Evolutionary conservation across 2,797 vertebrate species (phyloP).

Genomic region (Discoglossus pictus): DNA sequence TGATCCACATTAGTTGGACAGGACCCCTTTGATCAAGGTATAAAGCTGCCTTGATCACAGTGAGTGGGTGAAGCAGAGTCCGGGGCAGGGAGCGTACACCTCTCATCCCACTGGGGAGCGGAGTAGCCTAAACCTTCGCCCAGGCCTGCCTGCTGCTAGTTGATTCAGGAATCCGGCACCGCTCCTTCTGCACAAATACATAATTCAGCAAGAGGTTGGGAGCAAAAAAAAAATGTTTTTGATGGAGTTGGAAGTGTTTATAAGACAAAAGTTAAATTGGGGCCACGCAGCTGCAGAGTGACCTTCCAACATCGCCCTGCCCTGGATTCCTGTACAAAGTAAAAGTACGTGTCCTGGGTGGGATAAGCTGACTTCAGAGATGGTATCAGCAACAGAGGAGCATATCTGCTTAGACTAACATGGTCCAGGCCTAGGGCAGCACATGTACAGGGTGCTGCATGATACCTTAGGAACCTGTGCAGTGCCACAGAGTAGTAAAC

Average conservation of each 20-base stretch:
- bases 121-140: too few species aligned
- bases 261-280: constrained; percentile 17
- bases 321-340: not conserved
- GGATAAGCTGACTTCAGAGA: not conserved
- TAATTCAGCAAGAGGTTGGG: constrained; percentile 6
- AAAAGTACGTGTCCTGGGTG: not conserved
- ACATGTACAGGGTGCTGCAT: too few species aligned
- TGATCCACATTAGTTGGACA: too few species aligned
- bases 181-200: constrained; percentile 30
- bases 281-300: constrained; percentile 30
- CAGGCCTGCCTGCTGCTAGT: not conserved
- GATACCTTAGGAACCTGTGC: too few species aligned
- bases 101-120: not conserved
- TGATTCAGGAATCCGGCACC: constrained; percentile 7
- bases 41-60: too few species aligned
- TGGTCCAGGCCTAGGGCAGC: too few species aligned
- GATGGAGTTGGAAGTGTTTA: constrained; percentile 39
- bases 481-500: too few species aligned
- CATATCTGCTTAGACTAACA: too few species aligned
- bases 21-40: too few species aligned
- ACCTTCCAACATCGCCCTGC: constrained; percentile 11
- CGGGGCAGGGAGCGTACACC: not conserved
- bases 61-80: constrained; percentile 1
- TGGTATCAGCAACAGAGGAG: not conserved
- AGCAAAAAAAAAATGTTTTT: constrained; percentile 33